Evolutionary conservation across 2,888 invertebrate genomes (phyloP), one percentile per base, ranked within the genome.

Genomic region (Dugesia japonica): DNA sequence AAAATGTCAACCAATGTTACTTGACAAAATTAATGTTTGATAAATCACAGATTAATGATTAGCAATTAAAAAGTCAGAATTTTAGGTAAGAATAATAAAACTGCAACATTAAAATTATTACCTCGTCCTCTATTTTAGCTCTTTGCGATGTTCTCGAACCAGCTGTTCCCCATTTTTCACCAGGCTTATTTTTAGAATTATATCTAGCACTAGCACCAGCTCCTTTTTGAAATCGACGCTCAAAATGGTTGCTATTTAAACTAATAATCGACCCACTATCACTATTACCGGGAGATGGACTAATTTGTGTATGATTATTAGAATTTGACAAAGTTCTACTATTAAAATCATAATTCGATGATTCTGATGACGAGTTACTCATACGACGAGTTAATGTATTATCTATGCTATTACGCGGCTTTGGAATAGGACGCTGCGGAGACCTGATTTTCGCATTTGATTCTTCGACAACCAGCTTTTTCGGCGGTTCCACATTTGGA

Each of bases 301-400:
- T 56, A 56, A 56, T 56, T 56, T 56, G 56, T 20, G n/a, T 56
- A 23, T 56, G 56, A 56, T 56, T 56, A n/a, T 56, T 56, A n/a
- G 56, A 56, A 56, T 56, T 56, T 7, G 56, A 56, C 23, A 56
- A n/a, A n/a, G 56, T 56, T 56, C n/a, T 56, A 13, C 56, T n/a
- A 56, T 56, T 56, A n/a, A 20, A 56, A 56, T 56, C 56, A 56
- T 13, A 56, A 56, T 4, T 56, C 9, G 56, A 56, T 23, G 56
- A 56, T 56, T 56, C 56, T 7, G 56, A 56, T 20, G 56, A 56
- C 1, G 56, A 56, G n/a, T 56, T 56, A 56, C 56, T 56, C 56
- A 23, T 56, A 56, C 23, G 56, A 20, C 56, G 56, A 38, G 38
- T 38, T 23, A 56, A 4, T 4, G 9, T 56, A 56, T 23, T 13